Evolutionary conservation across 2,113 vertebrate genomes (phyloP), one percentile per base, ranked within the genome.

Genomic region (Rhipidura dahli): DNA sequence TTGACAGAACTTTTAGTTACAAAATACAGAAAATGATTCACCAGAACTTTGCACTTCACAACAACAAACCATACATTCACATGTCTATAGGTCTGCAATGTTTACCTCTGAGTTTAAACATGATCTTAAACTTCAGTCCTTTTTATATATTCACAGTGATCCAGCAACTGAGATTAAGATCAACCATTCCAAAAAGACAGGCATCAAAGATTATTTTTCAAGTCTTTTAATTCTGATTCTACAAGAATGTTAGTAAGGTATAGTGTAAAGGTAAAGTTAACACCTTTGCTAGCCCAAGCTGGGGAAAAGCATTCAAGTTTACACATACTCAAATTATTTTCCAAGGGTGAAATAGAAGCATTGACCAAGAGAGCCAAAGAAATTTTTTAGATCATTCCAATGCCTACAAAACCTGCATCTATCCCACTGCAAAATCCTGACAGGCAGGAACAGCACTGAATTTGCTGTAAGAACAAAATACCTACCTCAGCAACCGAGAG

Each of bases 381-480:
- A 35, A 60, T 20, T 33, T 80, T 85, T 14, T 3, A 71, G 40
- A 69, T 56, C 7, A 77, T 42, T 79, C 10, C 1, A 13, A 72
- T 3, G 45, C 15, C 39, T 81, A 26, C 33, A 84, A 81, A 93
- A 71, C 13, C 47, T 66, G 19, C 33, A 81, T 27, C n/a, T 84
- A 56, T 19, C 51, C 44, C 16, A 50, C 30, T 73, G 45, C n/a
- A 86, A 93, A 83, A 66, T 15, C 35, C 39, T 44, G 16, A 64
- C 0, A 61, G 42, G 33, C 0, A 0, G 71, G 26, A 54, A 88
- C 9, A 85, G 19, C 70, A 71, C 28, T 39, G 53, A 65, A 61
- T 53, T 45, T 72, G 15, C 70, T 45, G 1, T 54, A 86, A 77
- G 8, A 94, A 22, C 54, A 92, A 77, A 92, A 90, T 13, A 83